Evolutionary conservation across 2,113 vertebrate species (phyloP), one percentile per base, ranked within the genome.

Genomic region (Planiliza haematocheilus): DNA sequence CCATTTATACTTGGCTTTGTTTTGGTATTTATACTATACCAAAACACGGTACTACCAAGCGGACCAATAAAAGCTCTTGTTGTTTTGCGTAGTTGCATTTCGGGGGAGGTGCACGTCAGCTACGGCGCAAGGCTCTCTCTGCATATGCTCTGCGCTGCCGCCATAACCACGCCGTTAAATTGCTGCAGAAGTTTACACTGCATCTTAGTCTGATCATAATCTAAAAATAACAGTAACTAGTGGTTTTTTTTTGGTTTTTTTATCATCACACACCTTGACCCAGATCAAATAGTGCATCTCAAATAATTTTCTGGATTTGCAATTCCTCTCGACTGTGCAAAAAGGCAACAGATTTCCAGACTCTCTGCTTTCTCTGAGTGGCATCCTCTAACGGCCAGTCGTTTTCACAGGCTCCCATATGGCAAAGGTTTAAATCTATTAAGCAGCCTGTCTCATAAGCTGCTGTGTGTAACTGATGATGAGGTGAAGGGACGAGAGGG

Each of bases 351-450:
- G 39, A 37, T 20, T 43, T 51, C 41, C 63, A 42, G 45, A 30
- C 43, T 10, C 21, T 5, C 21, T 62, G 36, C 8, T 20, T 10
- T 74, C 43, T 55, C 43, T 55, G n/a, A 79, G n/a, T 48, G 65
- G 14, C 71, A 52, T 69, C 46, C 38, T 73, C 36, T 61, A 49
- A 78, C 16, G 53, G n/a, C 24, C 8, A 6, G 38, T 57, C 57
- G 50, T 57, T 80, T 77, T 76, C 64, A 52, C 64, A 46, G 55
- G n/a, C 65, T 37, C 37, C 39, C 61, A 30, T 17, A 0, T 39
- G 8, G 34, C 20, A 9, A 10, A n/a, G 16, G 12, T 70, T 68
- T 73, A 59, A 69, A 84, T 81, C 66, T 65, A 48, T 42, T 37
- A 69, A 76, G 50, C 79, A 71, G 62, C 60, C 57, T 57, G 51